These are phyloP conservation scores for Cephus pygmeus DNA, from an alignment of 2,888 invertebrate genomes.

Conservation along the genomic window DNA sequence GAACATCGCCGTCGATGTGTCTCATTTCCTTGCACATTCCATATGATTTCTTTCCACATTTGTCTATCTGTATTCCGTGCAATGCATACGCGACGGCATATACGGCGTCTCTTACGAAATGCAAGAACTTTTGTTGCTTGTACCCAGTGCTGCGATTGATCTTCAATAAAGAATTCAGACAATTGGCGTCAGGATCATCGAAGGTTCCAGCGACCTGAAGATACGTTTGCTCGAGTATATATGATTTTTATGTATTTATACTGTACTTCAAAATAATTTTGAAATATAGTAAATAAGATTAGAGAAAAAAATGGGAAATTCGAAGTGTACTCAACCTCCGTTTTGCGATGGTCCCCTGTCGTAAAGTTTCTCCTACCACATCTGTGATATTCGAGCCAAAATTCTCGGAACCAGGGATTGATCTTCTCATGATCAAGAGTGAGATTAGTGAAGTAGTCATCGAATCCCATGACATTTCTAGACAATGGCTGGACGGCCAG, in stretches of 20 bases:
- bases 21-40: conserved; percentile 65
- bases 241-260: background rate
- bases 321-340: background rate
- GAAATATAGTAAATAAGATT: background rate
- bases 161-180: conserved; percentile 32
- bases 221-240: background rate
- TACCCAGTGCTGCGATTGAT: conserved; percentile 46
- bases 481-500: conserved; percentile 69
- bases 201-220: background rate
- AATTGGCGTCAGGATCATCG: conserved; percentile 13
- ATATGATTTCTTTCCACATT: conserved; percentile 52
- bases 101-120: conserved; percentile 69
- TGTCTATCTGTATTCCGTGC: conserved; percentile 62
- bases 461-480: conserved; percentile 65
- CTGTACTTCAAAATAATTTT: background rate
- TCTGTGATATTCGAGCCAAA: conserved; percentile 65
- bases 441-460: conserved; percentile 67
- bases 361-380: conserved; percentile 29
- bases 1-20: conserved; percentile 61
- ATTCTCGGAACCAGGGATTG: conserved; percentile 70
- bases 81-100: conserved; percentile 69
- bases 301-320: background rate
- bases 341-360: background rate
- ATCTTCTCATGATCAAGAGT: conserved; percentile 51
- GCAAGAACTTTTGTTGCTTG: conserved; percentile 66